phyloP scores from a whole-genome alignment of 2,888 invertebrate species.

The Acronicta psi region DNA sequence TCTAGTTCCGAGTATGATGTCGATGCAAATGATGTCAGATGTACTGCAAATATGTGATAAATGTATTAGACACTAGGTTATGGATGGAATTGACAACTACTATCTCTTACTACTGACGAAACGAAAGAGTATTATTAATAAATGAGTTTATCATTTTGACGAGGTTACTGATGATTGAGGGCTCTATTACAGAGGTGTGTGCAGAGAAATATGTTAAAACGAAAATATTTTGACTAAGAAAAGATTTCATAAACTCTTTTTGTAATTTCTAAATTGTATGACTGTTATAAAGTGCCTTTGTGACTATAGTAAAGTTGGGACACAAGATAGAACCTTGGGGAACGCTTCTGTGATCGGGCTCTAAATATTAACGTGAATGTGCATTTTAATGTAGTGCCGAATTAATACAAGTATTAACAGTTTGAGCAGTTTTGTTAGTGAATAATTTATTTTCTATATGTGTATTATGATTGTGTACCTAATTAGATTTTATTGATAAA shows the following conservation, averaged over 20 bases:
- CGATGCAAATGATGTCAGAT: conserved; percentile 32
- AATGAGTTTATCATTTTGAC: conserved; percentile 1
- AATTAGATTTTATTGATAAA: conserved; percentile 21
- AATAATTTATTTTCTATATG: conserved; percentile 41
- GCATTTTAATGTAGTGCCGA: conserved; percentile 25
- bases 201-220: neutral
- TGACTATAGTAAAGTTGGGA: neutral
- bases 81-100: conserved; percentile 36
- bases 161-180: conserved; percentile 1
- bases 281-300: too few species aligned
- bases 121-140: conserved; percentile 5
- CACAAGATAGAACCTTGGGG: conserved; percentile 5
- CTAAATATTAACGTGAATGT: conserved; percentile 22
- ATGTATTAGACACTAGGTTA: conserved; percentile 36
- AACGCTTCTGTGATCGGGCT: conserved; percentile 11
- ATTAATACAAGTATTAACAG: conserved; percentile 25
- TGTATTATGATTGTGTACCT: conserved; percentile 26
- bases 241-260: too few species aligned
- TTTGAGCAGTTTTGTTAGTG: conserved; percentile 30
- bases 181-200: conserved; percentile 9
- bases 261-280: too few species aligned
- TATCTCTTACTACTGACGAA: conserved; percentile 22
- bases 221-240: neutral
- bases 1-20: conserved; percentile 36
- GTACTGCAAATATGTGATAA: conserved; percentile 50